Evolutionary conservation across 2,797 vertebrate genomes (phyloP), one percentile per base, ranked within the genome.

Genomic region (Bucorvus abyssinicus): DNA sequence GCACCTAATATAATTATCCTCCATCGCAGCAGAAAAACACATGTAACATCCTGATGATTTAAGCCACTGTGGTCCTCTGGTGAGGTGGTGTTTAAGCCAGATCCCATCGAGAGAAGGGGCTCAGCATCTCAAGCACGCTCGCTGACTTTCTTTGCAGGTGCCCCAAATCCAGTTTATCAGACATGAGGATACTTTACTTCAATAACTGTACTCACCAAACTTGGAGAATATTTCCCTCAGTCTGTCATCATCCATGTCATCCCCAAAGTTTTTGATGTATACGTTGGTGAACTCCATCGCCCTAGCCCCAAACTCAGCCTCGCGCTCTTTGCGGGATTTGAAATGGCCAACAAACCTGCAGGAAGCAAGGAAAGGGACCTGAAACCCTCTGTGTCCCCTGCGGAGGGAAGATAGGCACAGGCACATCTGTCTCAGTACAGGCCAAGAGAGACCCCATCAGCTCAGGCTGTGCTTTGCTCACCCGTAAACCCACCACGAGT

Each of bases 221-320:
- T 93, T 97, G 68, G 98, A 98, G 94, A 99, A 99, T 87, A 99
- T 97, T 56, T 98, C 98, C 95, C 98, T 97, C 68, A 99, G 98
- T 55, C 98, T 98, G 78, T 98, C 98, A 5, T 99, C 99, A 6
- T 98, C 98, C 97, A 98, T 97, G 45, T 99, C 98, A n/a, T 98
- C 98, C 4, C 98, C 98, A 91, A 99, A 99, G 97, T 99, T 99
- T 97, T 99, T 99, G 94, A 99, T 98, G n/a, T 99, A 99, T 90
- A 99, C 98, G 1, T 99, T 99, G 94, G 99, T 99, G 97, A 99
- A 99, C 94, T 99, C 99, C 97, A 98, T 91, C 1, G 98, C 98
- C 93, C 97, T 98, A 32, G 98, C 97, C 30, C 99, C 99, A 92
- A 98, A 98, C 97, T 99, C 99, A 2, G 98, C 97, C 90, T 99